Conservation (phyloP, 2,888 invertebrate genomes). For the Itoplectis maculator region DNA sequence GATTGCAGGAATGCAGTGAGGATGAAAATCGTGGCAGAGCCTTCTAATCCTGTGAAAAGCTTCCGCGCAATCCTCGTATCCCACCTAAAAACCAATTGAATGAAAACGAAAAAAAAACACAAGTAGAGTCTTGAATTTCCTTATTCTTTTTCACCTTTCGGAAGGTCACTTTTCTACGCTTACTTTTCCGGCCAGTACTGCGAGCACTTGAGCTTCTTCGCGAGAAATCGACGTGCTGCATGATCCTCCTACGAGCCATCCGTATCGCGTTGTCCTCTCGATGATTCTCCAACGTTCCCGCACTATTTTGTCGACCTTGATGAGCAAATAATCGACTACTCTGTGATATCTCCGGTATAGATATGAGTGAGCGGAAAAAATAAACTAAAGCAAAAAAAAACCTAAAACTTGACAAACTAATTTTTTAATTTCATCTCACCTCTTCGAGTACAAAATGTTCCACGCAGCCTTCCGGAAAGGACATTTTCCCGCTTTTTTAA, state of each 20-base stretch:
- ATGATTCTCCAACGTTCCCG: conserved; percentile 69
- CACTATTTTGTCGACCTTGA: conserved; percentile 68
- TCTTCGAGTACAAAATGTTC: conserved; percentile 60
- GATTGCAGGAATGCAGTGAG: conserved; percentile 65
- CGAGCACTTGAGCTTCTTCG: conserved; percentile 62
- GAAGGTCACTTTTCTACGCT: background rate
- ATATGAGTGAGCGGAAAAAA: too few species aligned
- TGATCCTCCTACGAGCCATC: conserved; percentile 67
- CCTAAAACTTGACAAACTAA: background rate
- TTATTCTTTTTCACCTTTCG: too few species aligned
- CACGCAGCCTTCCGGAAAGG: conserved; percentile 23
- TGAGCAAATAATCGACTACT: too few species aligned
- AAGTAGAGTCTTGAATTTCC: too few species aligned
- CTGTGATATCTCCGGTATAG: too few species aligned
- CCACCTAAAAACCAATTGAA: conserved; percentile 56
- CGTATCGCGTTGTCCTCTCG: conserved; percentile 69
- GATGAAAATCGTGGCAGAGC: conserved; percentile 64
- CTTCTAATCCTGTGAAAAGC: conserved; percentile 61
- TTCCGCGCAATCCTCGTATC: conserved; percentile 67
- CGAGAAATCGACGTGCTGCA: conserved; percentile 56
- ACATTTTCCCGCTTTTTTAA: conserved; percentile 35
- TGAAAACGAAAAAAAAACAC: background rate
- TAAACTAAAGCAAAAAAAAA: conserved; percentile 23
- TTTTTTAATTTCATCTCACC: conserved; percentile 35
- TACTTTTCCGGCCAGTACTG: conserved; percentile 67